Conservation (phyloP, 2,113 vertebrate species). For the Percina caprodes region DNA sequence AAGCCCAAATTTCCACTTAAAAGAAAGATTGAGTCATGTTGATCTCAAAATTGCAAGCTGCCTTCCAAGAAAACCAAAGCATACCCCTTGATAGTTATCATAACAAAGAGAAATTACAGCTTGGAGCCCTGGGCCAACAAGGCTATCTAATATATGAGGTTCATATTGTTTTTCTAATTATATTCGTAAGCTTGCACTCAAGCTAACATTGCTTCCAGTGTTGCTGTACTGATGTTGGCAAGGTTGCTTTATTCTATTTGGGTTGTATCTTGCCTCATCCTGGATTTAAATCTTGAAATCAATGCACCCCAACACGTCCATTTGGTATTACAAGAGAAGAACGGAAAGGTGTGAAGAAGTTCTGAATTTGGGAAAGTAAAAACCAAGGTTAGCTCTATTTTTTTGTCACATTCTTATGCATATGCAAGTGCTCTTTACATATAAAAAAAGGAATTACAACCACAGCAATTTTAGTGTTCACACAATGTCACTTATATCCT, state of each 20-base stretch:
- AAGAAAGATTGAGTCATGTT: conserved; percentile 48
- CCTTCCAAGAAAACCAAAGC: conserved; percentile 35
- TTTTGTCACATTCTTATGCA: conserved; percentile 76
- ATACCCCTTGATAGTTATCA: conserved; percentile 52
- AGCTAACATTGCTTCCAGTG: conserved; percentile 32
- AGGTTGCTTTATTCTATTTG: conserved; percentile 35
- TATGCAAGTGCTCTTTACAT: conserved; percentile 77
- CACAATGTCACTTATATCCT: conserved; percentile 77
- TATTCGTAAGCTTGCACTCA: conserved; percentile 49
- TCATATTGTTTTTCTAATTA: conserved; percentile 68
- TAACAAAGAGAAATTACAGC: conserved; percentile 37
- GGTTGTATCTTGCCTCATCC: conserved; percentile 43
- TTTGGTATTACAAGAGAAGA: conserved; percentile 62
- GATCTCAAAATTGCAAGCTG: conserved; percentile 46
- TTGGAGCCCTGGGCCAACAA: conserved; percentile 51
- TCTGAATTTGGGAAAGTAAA: conserved; percentile 65
- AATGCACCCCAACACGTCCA: conserved; percentile 21
- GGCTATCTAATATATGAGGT: conserved; percentile 59
- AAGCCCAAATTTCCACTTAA: conserved; percentile 32
- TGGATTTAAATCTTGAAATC: conserved; percentile 53
- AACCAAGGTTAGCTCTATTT: conserved; percentile 80
- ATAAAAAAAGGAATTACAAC: conserved; percentile 69
- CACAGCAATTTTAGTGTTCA: conserved; percentile 76
- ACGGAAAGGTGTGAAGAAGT: conserved; percentile 56
- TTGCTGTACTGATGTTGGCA: conserved; percentile 32